These are phyloP conservation scores for Craseonycteris thonglongyai DNA, from an alignment of 2,113 vertebrate species.

Conservation along the genomic window DNA sequence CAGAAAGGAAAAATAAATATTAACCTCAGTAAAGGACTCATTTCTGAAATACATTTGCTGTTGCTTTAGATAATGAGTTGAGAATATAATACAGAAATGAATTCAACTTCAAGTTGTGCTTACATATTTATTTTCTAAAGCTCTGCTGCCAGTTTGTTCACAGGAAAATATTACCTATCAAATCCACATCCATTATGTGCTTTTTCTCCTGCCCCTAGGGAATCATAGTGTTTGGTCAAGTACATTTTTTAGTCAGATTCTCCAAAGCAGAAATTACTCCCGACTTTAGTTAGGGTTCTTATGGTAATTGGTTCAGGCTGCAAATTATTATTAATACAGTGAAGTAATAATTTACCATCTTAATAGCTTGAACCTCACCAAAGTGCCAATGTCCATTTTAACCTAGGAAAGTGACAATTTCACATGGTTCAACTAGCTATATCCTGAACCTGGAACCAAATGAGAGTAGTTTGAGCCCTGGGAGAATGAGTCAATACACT, in stretches of 20 bases:
- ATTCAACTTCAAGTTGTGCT: constrained; percentile 58
- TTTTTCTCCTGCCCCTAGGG: not conserved
- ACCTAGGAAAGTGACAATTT: not conserved
- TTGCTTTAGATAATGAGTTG: constrained; percentile 19
- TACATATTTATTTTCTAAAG: constrained; percentile 35
- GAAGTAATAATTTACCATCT: not conserved
- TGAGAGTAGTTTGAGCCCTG: not conserved
- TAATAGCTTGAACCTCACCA: not conserved
- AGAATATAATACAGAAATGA: constrained; percentile 53
- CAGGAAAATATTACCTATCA: not conserved
- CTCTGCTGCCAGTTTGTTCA: constrained; percentile 26
- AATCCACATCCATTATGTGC: not conserved
- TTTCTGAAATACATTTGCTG: constrained; percentile 33
- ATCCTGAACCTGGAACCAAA: not conserved
- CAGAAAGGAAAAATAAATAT: constrained; percentile 61
- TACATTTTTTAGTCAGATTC: constrained; percentile 15
- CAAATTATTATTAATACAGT: not conserved
- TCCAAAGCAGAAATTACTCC: not conserved
- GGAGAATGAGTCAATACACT: not conserved
- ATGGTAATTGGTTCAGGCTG: not conserved
- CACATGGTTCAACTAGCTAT: not conserved
- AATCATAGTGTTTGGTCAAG: not conserved
- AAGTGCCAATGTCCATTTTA: not conserved
- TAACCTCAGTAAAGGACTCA: constrained; percentile 26
- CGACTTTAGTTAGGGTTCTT: not conserved